Evolutionary conservation across 2,797 vertebrate species (phyloP).

Genomic region (Merluccius polli): DNA sequence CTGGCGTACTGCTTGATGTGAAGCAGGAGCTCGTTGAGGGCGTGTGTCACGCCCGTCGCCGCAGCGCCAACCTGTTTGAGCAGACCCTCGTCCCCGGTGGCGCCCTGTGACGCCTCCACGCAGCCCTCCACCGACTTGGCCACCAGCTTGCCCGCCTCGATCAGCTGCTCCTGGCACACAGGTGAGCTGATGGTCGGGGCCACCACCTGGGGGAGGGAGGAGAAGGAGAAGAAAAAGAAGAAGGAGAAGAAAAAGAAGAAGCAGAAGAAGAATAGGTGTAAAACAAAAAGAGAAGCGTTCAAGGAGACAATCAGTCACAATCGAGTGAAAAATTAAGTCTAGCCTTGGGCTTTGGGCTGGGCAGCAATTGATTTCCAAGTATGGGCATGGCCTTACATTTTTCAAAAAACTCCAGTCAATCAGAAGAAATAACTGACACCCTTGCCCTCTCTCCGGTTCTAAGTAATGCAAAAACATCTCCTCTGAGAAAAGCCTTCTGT

Average conservation of each 20-base stretch:
- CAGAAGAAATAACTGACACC: no score
- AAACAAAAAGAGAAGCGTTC: neutral
- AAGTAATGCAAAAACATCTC: no score
- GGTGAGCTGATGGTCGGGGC: constrained; percentile 97
- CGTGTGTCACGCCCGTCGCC: constrained; percentile 89
- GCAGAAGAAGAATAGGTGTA: neutral
- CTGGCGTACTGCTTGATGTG: constrained; percentile 92
- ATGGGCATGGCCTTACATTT: no score
- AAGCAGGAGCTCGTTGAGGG: constrained; percentile 92
- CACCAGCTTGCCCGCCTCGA: constrained; percentile 92
- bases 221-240: neutral
- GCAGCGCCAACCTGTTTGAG: constrained; percentile 90
- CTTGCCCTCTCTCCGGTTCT: no score
- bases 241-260: neutral
- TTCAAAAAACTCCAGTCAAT: no score
- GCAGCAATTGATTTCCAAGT: no score
- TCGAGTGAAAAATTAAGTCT: neutral
- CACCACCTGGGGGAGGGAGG: constrained; percentile 77
- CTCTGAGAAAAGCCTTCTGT: no score
- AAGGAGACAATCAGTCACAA: neutral
- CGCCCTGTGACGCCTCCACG: constrained; percentile 88
- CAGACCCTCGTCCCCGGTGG: constrained; percentile 86
- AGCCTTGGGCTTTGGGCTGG: no score
- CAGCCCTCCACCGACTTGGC: constrained; percentile 96
- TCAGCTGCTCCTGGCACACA: constrained; percentile 94